Evolutionary conservation across 2,888 invertebrate genomes (phyloP).

Genomic region (Aethes cnicana): DNA sequence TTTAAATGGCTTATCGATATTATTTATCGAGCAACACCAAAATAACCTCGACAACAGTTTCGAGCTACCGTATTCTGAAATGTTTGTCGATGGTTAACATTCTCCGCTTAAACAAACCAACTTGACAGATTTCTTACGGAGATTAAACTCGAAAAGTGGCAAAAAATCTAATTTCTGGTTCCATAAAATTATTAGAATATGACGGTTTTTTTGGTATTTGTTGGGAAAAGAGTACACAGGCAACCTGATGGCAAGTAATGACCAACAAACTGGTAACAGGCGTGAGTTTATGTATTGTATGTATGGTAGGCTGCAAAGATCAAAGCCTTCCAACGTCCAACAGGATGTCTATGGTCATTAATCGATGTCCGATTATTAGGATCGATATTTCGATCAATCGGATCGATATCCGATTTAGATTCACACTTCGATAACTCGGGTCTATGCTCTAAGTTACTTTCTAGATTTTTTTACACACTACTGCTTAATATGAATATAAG

Average conservation of each 20-base stretch:
- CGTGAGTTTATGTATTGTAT: too few species aligned
- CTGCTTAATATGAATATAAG: too few species aligned
- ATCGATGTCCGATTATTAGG: constrained; percentile 25
- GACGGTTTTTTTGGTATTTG: too few species aligned
- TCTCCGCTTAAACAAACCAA: constrained; percentile 39
- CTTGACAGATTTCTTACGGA: constrained; percentile 29
- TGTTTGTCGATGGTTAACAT: constrained; percentile 44
- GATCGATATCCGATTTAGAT: constrained; percentile 2
- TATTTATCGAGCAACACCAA: background rate
- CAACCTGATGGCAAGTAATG: too few species aligned
- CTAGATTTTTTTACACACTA: too few species aligned
- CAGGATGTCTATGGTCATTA: constrained; percentile 9
- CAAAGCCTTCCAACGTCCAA: background rate
- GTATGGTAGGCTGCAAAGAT: too few species aligned
- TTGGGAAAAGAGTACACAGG: too few species aligned
- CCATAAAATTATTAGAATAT: too few species aligned
- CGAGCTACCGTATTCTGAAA: constrained; percentile 46
- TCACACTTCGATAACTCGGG: background rate
- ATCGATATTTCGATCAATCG: constrained; percentile 17
- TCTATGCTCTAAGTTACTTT: background rate
- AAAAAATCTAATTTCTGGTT: background rate
- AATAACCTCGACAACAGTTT: constrained; percentile 19
- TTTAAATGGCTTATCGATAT: too few species aligned
- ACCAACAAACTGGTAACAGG: too few species aligned
- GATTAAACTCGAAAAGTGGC: constrained; percentile 24